Evolutionary conservation across 2,797 vertebrate genomes (phyloP).

Genomic region (Sparus aurata): DNA sequence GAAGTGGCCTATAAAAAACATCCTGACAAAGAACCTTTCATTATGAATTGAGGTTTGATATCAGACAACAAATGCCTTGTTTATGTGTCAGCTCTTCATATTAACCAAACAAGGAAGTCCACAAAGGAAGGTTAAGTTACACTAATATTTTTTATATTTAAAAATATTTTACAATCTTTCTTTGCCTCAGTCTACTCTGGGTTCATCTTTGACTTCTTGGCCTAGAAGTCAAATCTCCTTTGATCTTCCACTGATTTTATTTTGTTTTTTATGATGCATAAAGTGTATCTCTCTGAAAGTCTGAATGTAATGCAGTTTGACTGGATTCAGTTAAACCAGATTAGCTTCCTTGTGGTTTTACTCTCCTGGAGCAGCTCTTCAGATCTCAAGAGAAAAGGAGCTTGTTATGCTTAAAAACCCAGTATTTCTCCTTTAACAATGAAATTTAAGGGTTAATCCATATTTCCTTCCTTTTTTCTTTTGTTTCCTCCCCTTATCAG

Average conservation of each 20-base stretch:
- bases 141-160: not conserved
- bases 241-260: slow-evolving; percentile 3
- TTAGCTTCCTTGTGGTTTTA: slow-evolving; percentile 16
- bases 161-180: not conserved
- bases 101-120: not conserved
- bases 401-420: not conserved
- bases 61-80: not conserved
- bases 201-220: not conserved
- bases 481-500: not conserved
- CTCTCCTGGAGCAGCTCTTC: not conserved
- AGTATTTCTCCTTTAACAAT: slow-evolving; percentile 1
- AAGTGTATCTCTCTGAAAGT: not conserved
- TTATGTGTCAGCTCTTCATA: not conserved
- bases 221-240: not conserved
- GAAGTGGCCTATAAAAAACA: not conserved
- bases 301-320: slow-evolving; percentile 30
- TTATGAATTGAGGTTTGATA: not conserved
- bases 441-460: not conserved
- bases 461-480: too few relatives aligned
- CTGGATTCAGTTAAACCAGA: slow-evolving; percentile 38
- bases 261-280: not conserved
- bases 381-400: slow-evolving; percentile 1
- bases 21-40: not conserved
- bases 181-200: not conserved
- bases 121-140: not conserved